Evolutionary conservation across 2,113 vertebrate genomes (phyloP).

Genomic region (Mus spicilegus): DNA sequence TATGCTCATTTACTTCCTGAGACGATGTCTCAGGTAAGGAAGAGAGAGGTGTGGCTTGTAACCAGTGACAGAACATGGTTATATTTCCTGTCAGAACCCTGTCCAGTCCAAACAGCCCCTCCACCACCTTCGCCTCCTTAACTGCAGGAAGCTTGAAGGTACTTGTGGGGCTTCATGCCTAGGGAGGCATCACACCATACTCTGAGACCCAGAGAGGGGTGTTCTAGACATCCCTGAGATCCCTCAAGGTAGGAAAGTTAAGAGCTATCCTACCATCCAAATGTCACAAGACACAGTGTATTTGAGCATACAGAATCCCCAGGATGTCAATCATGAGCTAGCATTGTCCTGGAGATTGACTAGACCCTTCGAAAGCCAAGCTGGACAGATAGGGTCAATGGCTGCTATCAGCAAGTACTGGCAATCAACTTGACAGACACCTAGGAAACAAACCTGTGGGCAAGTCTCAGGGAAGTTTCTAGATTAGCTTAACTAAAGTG

Average conservation of each 20-base stretch:
- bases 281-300: no score
- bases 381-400: fast-evolving
- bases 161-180: fast-evolving
- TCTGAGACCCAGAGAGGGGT: fast-evolving
- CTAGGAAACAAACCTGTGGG: not conserved
- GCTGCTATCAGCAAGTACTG: no score
- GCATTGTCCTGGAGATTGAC: fast-evolving
- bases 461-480: not conserved
- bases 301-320: not conserved
- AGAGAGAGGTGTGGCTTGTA: not conserved
- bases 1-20: not conserved
- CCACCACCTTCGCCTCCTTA: no score
- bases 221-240: not conserved
- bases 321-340: fast-evolving
- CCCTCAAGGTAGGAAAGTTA: not conserved
- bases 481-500: not conserved
- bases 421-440: not conserved
- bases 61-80: not conserved
- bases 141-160: not conserved
- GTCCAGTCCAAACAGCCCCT: not conserved
- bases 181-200: not conserved
- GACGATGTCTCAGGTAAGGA: not conserved
- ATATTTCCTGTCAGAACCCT: not conserved
- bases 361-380: not conserved
- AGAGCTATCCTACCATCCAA: not conserved